These are phyloP conservation scores for zebrafish (Danio rerio) DNA, from an alignment of 2,113 vertebrate genomes.

Conservation along the genomic window GRCz12tu NC_133181.1:44905501-44906000, in stretches of 20 bases:
- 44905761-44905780: background rate
- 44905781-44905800: too few relatives aligned
- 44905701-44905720: constrained; percentile 85
- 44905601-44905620: constrained; percentile 86
- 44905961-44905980: constrained; percentile 94
- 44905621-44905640: constrained; percentile 89
- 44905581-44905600: constrained; percentile 83
- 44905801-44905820: too few relatives aligned
- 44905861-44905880: background rate
- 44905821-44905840: too few relatives aligned
- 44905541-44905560: constrained; percentile 51
- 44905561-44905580: constrained; percentile 90
- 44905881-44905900: background rate
- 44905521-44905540: too few relatives aligned
- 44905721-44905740: constrained; percentile 79
- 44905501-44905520: too few relatives aligned
- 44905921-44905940: constrained; percentile 95
- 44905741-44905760: constrained; percentile 83
- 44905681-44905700: constrained; percentile 90
- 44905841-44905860: too few relatives aligned
- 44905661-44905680: constrained; percentile 81
- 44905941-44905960: constrained; percentile 94
- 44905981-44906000: constrained; percentile 96
- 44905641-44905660: constrained; percentile 88
- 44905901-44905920: constrained; percentile 83